These are phyloP conservation scores for Idaea aversata DNA, from an alignment of 2,888 invertebrate species.

Conservation along the genomic window DNA sequence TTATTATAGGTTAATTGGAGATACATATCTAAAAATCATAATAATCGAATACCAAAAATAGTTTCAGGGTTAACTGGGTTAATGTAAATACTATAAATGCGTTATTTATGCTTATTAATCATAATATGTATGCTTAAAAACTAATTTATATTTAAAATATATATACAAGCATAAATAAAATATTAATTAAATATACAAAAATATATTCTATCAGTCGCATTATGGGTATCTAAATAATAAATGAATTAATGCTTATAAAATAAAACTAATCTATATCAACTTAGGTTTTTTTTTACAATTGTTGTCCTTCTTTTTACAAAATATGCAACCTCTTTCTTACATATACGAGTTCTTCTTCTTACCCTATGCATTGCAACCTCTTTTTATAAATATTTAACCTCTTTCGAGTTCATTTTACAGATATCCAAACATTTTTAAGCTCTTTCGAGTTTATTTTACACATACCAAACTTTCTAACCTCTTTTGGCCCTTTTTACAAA, in stretches of 20 bases:
- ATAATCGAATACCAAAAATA: no score
- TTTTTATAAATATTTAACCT: neutral
- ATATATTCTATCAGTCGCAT: neutral
- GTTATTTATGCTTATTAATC: neutral
- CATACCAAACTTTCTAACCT: neutral
- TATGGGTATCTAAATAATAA: neutral
- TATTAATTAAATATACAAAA: neutral
- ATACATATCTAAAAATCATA: no score
- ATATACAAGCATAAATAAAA: neutral
- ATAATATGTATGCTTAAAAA: neutral
- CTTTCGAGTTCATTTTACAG: neutral
- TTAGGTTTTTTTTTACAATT: neutral
- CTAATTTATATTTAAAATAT: neutral
- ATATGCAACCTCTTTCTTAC: neutral
- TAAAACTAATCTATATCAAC: no score
- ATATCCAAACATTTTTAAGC: neutral
- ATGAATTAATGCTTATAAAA: neutral
- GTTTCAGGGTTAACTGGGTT: no score
- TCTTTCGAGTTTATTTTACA: neutral
- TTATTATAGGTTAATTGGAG: no score
- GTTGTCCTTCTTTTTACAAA: neutral
- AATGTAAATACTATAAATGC: neutral
- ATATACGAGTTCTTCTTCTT: neutral
- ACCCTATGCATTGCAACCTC: neutral
- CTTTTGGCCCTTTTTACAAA: neutral